Evolutionary conservation across 2,113 vertebrate species (phyloP).

Genomic region (Cranoglanis bouderius): DNA sequence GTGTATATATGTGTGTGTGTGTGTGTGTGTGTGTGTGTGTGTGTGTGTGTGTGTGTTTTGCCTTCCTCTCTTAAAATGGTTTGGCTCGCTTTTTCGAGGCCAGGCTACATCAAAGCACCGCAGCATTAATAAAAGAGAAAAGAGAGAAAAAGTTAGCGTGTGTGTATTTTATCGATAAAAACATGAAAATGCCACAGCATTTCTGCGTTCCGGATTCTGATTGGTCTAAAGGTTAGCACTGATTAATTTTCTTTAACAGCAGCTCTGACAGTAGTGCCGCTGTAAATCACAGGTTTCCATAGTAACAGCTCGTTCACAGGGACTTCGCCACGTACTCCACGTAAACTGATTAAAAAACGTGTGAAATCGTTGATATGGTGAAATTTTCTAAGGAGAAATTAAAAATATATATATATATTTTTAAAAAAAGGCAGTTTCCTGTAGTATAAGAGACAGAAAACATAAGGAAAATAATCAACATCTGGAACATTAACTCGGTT

Average conservation of each 20-base stretch:
- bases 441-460: not conserved
- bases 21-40: constrained; percentile 17
- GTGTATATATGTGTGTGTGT: not conserved
- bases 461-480: not conserved
- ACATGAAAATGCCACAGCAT: not conserved
- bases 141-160: not conserved
- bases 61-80: constrained; percentile 24
- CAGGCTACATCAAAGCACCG: constrained; percentile 40
- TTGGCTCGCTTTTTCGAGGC: not conserved
- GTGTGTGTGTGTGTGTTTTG: constrained; percentile 30
- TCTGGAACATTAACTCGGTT: not conserved
- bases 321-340: too few species aligned
- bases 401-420: too few species aligned
- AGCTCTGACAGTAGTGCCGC: not conserved
- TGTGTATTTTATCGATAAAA: not conserved
- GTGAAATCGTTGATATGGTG: not conserved
- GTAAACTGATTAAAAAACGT: not conserved
- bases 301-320: not conserved
- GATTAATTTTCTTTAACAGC: not conserved
- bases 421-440: not conserved
- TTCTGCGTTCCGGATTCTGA: not conserved
- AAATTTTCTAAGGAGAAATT: not conserved
- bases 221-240: not conserved
- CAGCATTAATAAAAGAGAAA: constrained; percentile 25
- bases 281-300: not conserved